phyloP scores from a whole-genome alignment of 2,888 invertebrate species.

The Iphiclides podalirius region DNA sequence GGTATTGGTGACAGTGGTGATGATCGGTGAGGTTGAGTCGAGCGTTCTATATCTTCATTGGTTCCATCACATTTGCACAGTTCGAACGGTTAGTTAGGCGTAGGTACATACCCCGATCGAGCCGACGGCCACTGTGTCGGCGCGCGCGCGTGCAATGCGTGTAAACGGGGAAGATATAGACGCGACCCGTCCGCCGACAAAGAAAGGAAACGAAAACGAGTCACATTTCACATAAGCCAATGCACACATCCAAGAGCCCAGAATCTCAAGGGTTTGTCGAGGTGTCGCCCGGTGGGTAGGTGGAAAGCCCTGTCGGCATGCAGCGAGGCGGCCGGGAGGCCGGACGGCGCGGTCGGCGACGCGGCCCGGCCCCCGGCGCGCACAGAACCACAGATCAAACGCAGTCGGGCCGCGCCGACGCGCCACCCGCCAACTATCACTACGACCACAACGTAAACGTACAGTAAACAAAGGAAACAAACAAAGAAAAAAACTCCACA shows the following conservation, averaged over 20 bases:
- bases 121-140: neutral
- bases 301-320: conserved; percentile 77
- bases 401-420: conserved; percentile 49
- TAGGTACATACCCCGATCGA: conserved; percentile 47
- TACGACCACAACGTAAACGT: conserved; percentile 77
- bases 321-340: conserved; percentile 62
- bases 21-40: conserved; percentile 70
- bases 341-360: conserved; percentile 30
- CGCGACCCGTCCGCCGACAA: conserved; percentile 65
- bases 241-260: conserved; percentile 81
- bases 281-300: conserved; percentile 73
- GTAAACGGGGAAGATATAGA: conserved; percentile 67
- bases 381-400: conserved; percentile 79
- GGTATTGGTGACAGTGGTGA: conserved; percentile 67
- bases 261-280: conserved; percentile 80
- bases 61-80: conserved; percentile 10
- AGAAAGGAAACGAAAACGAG: conserved; percentile 80
- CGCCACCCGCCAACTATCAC: conserved; percentile 71
- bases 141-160: conserved; percentile 1
- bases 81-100: neutral
- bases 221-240: conserved; percentile 80
- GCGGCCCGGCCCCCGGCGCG: conserved; percentile 40
- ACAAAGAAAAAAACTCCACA: conserved; percentile 47
- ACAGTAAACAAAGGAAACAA: too few relatives aligned
- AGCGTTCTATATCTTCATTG: conserved; percentile 72